Percentiles rank a stretch among this genome's conserved stretches.
These are phyloP conservation scores for Cyclina sinensis DNA, from an alignment of 1,140 invertebrate genomes.

Conservation along the genomic window DNA sequence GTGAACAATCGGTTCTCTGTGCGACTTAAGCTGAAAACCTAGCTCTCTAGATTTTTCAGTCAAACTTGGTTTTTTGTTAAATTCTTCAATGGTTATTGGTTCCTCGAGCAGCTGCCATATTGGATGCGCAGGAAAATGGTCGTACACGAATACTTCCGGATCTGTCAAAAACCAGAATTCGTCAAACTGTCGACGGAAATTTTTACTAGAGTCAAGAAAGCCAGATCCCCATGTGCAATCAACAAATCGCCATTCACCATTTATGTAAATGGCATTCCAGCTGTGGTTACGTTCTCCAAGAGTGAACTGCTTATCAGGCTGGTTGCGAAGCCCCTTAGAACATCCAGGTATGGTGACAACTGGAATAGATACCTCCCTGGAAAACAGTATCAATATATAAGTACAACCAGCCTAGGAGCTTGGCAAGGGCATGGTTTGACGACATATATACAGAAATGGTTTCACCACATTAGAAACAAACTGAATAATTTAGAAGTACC, in stretches of 20 bases:
- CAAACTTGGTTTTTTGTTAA: constrained; percentile 62
- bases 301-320: constrained; percentile 59
- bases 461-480: too few species aligned
- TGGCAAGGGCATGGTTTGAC: too few species aligned
- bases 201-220: constrained; percentile 58
- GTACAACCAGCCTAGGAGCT: too few species aligned
- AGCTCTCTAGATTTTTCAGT: constrained; percentile 61
- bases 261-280: constrained; percentile 75
- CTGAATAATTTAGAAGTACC: too few species aligned
- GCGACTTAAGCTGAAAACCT: constrained; percentile 57
- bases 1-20: constrained; percentile 48
- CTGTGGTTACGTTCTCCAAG: constrained; percentile 68
- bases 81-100: constrained; percentile 58
- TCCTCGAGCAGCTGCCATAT: constrained; percentile 74
- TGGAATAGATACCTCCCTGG: constrained; percentile 52
- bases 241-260: constrained; percentile 74
- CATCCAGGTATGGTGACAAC: constrained; percentile 59
- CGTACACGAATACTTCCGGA: constrained; percentile 86
- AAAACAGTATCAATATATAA: too few species aligned
- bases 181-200: constrained; percentile 69
- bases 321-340: constrained; percentile 55
- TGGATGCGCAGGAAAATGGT: constrained; percentile 86
- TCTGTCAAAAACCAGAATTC: constrained; percentile 87
- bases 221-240: constrained; percentile 87
- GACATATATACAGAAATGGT: too few species aligned